These are phyloP conservation scores for Cheilosia pagana DNA, from an alignment of 2,888 invertebrate species.

Conservation along the genomic window DNA sequence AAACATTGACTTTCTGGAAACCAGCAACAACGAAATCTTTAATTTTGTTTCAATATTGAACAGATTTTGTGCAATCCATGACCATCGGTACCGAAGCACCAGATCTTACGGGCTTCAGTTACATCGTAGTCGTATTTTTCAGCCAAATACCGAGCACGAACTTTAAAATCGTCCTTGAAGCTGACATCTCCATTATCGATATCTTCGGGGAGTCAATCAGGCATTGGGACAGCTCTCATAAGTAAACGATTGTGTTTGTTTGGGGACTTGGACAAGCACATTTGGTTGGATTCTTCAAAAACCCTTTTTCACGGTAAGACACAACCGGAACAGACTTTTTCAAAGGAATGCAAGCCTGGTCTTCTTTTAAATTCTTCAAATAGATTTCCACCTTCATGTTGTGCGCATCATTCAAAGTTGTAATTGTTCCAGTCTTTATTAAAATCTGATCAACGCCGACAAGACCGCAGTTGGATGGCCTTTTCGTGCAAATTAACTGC, in stretches of 20 bases:
- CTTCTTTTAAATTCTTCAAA: conserved; percentile 99
- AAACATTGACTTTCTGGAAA: conserved; percentile 99
- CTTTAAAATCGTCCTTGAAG: conserved; percentile 98
- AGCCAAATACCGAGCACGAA: conserved; percentile 95
- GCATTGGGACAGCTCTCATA: conserved; percentile 98
- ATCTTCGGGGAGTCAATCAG: conserved; percentile 97
- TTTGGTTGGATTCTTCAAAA: conserved; percentile 94
- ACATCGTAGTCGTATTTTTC: conserved; percentile 99
- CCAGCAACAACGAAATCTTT: conserved; percentile 99
- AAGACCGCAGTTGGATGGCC: no score
- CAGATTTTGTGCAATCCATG: conserved; percentile 99
- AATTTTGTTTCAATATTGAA: conserved; percentile 99
- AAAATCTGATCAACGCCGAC: conserved; percentile 99
- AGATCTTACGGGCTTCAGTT: conserved; percentile 99
- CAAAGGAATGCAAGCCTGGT: conserved; percentile 99
- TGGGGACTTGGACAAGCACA: conserved; percentile 99
- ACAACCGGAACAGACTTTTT: conserved; percentile 99
- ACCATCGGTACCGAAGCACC: conserved; percentile 99
- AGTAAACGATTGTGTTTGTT: conserved; percentile 99
- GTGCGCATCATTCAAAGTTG: conserved; percentile 99
- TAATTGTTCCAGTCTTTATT: conserved; percentile 99
- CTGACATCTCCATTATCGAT: conserved; percentile 98
- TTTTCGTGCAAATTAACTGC: no score
- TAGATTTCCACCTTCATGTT: conserved; percentile 99
- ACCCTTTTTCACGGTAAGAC: conserved; percentile 99